Evolutionary conservation across 2,797 vertebrate species (phyloP).

Genomic region (Epinephelus awoara): DNA sequence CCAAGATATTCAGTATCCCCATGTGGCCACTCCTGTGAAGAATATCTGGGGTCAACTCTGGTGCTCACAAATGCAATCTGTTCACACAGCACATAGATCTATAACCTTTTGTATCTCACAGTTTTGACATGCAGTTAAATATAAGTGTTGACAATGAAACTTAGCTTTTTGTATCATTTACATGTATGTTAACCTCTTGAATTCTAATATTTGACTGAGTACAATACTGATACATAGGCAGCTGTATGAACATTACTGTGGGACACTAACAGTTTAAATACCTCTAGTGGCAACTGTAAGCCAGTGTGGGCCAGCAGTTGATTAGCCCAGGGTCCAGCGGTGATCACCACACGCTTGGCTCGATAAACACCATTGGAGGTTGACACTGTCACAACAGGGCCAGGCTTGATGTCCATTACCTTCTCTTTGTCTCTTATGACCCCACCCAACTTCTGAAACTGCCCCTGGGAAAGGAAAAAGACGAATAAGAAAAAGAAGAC

Average conservation of each 20-base stretch:
- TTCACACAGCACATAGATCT: no score
- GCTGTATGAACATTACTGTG: background rate
- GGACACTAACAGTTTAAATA: slow-evolving; percentile 52
- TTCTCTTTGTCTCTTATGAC: slow-evolving; percentile 88
- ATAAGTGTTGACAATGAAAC: background rate
- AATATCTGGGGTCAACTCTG: no score
- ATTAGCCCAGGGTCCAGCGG: slow-evolving; percentile 92
- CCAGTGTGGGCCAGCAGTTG: slow-evolving; percentile 84
- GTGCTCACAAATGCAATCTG: no score
- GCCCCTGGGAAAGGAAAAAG: slow-evolving; percentile 76
- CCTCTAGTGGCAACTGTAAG: slow-evolving; percentile 91
- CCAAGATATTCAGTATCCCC: no score
- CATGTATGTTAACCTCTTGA: background rate
- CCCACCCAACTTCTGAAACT: slow-evolving; percentile 86
- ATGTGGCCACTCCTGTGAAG: no score
- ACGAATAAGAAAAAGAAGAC: no score
- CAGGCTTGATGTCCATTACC: slow-evolving; percentile 88
- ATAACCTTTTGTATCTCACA: no score
- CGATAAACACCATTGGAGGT: slow-evolving; percentile 84
- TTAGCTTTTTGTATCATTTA: background rate
- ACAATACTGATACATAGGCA: background rate
- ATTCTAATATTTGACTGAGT: background rate
- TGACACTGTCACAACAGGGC: slow-evolving; percentile 83
- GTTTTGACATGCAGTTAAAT: no score
- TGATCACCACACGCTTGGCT: slow-evolving; percentile 88